A percentile compares a stretch with the other conserved stretches of the same genome.
Evolutionary conservation across 2,113 vertebrate genomes (phyloP).

Genomic region (Notothenia rossii): DNA sequence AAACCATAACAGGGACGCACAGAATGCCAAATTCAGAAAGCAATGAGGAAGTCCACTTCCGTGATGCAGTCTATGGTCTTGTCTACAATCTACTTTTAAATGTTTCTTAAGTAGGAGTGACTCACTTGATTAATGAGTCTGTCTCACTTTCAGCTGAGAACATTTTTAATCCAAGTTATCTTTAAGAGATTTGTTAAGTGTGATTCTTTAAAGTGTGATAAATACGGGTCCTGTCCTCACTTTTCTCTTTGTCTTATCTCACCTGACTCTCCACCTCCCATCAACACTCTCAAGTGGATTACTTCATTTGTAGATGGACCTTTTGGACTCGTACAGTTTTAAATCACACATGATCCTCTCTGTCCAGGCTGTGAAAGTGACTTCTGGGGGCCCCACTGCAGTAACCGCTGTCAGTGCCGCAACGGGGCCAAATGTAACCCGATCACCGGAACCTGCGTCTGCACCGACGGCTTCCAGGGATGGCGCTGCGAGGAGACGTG

Average conservation of each 20-base stretch:
- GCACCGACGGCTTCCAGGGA: constrained; percentile 91
- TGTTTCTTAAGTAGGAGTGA: too few relatives aligned
- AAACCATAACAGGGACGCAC: too few relatives aligned
- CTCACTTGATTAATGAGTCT: too few relatives aligned
- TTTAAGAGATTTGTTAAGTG: neutral
- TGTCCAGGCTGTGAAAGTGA: constrained; percentile 91
- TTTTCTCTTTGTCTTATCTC: neutral
- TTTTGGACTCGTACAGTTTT: neutral
- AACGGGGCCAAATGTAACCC: constrained; percentile 94
- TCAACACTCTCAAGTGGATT: neutral
- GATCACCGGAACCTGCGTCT: constrained; percentile 94
- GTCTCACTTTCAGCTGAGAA: too few relatives aligned
- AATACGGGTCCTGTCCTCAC: neutral
- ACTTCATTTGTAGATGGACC: neutral
- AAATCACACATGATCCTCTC: neutral
- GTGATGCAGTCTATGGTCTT: too few relatives aligned
- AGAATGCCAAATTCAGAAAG: too few relatives aligned
- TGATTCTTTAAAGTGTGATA: neutral
- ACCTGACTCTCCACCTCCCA: neutral
- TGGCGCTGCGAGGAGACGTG: constrained; percentile 95
- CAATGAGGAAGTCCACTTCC: too few relatives aligned
- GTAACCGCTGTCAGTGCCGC: constrained; percentile 93
- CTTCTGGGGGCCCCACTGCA: constrained; percentile 96
- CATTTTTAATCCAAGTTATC: too few relatives aligned
- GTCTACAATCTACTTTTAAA: too few relatives aligned